Evolutionary conservation across 1,140 invertebrate genomes (phyloP).

Genomic region (Leguminivora glycinivorella): DNA sequence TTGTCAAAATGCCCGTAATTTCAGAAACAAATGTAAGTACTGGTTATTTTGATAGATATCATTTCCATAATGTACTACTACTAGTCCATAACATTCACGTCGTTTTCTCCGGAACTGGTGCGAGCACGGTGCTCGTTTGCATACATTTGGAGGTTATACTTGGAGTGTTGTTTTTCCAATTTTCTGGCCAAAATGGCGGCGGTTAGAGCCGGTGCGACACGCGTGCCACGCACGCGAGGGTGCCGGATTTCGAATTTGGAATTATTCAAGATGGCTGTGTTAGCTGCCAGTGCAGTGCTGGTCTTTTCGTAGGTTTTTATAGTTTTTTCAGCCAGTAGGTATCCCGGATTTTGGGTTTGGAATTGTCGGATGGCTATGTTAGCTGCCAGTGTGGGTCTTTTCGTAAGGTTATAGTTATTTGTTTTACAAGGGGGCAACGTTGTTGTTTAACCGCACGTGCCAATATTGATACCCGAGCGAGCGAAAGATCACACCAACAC

Average conservation of each 20-base stretch:
- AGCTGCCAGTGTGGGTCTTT: too few species aligned
- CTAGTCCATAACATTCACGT: neutral
- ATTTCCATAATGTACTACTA: too few species aligned
- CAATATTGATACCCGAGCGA: too few species aligned
- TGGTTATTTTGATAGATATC: too few species aligned
- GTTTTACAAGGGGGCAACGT: too few species aligned
- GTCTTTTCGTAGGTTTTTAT: neutral
- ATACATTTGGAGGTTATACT: constrained; percentile 46
- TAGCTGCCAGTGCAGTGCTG: constrained; percentile 1
- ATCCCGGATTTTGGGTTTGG: constrained; percentile 32
- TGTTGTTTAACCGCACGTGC: too few species aligned
- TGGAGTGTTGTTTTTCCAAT: constrained; percentile 71
- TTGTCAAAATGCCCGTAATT: too few species aligned
- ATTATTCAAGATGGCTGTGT: constrained; percentile 23
- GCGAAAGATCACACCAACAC: too few species aligned
- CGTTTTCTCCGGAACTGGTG: constrained; percentile 36
- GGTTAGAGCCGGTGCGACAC: constrained; percentile 54
- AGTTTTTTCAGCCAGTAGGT: neutral
- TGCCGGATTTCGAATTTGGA: constrained; percentile 37
- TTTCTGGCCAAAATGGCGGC: constrained; percentile 73
- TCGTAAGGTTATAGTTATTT: too few species aligned
- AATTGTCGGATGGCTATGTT: neutral
- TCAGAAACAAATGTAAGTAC: too few species aligned
- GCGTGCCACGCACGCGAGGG: constrained; percentile 54
- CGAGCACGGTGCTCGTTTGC: constrained; percentile 48